Evolutionary conservation across 2,888 invertebrate species (phyloP).

Genomic region (Eristalis pertinax): DNA sequence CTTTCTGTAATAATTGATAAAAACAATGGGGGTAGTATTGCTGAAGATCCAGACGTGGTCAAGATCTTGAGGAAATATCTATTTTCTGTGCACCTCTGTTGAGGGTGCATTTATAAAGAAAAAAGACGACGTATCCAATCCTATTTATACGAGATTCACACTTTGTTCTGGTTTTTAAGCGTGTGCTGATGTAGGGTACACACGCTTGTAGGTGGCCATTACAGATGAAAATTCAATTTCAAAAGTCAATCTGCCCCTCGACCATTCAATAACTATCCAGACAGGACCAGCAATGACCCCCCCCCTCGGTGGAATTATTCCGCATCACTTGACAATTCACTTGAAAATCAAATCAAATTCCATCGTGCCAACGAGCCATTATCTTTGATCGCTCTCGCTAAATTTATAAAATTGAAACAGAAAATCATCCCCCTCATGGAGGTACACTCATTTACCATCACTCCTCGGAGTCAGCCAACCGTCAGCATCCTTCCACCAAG

Average conservation of each 20-base stretch:
- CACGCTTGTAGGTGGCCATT: background rate
- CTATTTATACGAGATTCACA: no score
- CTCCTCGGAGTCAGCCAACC: constrained; percentile 33
- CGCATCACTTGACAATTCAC: constrained; percentile 70
- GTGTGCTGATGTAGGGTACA: no score
- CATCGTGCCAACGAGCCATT: constrained; percentile 55
- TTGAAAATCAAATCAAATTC: constrained; percentile 72
- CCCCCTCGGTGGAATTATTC: constrained; percentile 41
- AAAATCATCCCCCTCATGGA: constrained; percentile 54
- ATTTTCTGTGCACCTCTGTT: no score
- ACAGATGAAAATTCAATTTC: constrained; percentile 33
- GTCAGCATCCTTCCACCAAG: constrained; percentile 29
- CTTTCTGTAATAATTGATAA: background rate
- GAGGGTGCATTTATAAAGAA: no score
- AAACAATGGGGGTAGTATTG: no score
- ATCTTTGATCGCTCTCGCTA: constrained; percentile 68
- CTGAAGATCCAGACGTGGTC: background rate
- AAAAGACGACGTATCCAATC: no score
- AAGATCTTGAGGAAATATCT: no score
- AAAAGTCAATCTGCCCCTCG: constrained; percentile 15
- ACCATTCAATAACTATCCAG: constrained; percentile 13
- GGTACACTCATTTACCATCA: constrained; percentile 48
- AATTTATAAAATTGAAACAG: constrained; percentile 72
- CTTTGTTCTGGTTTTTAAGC: no score
- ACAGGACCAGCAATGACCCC: background rate